Evolutionary conservation across 2,888 invertebrate species (phyloP), one percentile per base, ranked within the genome.

Genomic region (Entomobrya proxima): DNA sequence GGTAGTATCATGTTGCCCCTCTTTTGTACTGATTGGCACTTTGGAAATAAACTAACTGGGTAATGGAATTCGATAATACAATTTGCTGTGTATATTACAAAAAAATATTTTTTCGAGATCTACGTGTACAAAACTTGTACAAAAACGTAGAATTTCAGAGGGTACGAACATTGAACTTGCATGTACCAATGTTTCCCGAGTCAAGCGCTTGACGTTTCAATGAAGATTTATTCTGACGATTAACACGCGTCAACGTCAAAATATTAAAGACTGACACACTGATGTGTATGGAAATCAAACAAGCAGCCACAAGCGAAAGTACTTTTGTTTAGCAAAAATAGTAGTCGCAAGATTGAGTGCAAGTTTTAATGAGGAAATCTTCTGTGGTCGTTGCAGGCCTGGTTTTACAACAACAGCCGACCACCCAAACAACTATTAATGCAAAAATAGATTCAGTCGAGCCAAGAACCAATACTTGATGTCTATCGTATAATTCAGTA

Each of bases 121-220:
- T 24, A 21, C 27, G 44, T 69, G 21, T 44, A 69, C 40, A 37
- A 69, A 69, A 13, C 24, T 37, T 64, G 44, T 69, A 13, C 21
- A 72, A 7, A 21, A n/a, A 75, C 24, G 52, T 52, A 76, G 13
- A 55, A 47, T 27, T 40, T 32, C 55, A 24, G 24, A 18, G 61
- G 61, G 44, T 44, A 75, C 79, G 79, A 79, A 58, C 85, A 79
- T 85, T 85, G 85, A 85, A 85, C 85, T 85, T 85, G 85, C 67
- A 64, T 18, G 1, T 44, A 13, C 15, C 7, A 27, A 7, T 32
- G 9, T n/a, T 61, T 24, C 18, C 37, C 24, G 40, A 78, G 37
- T 69, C 30, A 79, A 44, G 24, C 55, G 50, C 32, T 52, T 50
- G 78, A 15, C 50, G 50, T 78, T 85, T 72, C 84, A 85, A 85